These are phyloP conservation scores for Merops nubicus DNA, from an alignment of 2,113 vertebrate species.

Conservation along the genomic window DNA sequence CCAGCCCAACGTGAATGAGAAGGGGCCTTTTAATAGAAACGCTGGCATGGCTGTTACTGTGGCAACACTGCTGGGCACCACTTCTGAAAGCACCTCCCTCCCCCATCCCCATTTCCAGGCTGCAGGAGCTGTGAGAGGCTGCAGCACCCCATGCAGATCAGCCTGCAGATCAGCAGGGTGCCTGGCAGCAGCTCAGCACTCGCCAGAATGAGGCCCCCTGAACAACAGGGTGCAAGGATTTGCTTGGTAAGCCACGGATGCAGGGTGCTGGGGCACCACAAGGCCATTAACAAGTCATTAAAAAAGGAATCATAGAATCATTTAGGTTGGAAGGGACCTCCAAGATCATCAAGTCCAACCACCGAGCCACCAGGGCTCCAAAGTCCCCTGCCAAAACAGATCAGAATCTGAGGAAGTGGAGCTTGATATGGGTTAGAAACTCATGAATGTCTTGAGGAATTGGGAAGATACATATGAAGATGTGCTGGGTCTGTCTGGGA, in stretches of 20 bases:
- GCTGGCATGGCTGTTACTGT: constrained; percentile 56
- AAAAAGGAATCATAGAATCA: background rate
- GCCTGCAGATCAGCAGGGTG: accelerated
- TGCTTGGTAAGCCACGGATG: background rate
- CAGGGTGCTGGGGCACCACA: background rate
- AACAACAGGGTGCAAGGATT: background rate
- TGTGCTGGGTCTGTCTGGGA: background rate
- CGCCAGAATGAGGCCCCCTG: background rate
- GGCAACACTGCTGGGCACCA: constrained; percentile 57
- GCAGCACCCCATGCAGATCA: background rate
- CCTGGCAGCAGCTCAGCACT: background rate
- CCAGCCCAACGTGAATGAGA: constrained; percentile 31
- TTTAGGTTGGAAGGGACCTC: too few relatives aligned
- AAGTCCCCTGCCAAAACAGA: too few relatives aligned
- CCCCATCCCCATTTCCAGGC: background rate
- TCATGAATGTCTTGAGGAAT: background rate
- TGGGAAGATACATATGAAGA: background rate
- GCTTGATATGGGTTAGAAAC: background rate
- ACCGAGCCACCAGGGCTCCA: too few relatives aligned
- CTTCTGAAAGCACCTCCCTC: background rate
- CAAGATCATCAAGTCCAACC: too few relatives aligned
- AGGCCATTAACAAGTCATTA: background rate
- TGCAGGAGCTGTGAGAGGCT: background rate
- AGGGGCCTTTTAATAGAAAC: constrained; percentile 39
- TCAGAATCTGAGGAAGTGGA: too few relatives aligned